Percentiles rank a stretch among this genome's conserved stretches.
phyloP scores from a whole-genome alignment of 2,797 vertebrate genomes.

The Gambusia yucatana region DNA sequence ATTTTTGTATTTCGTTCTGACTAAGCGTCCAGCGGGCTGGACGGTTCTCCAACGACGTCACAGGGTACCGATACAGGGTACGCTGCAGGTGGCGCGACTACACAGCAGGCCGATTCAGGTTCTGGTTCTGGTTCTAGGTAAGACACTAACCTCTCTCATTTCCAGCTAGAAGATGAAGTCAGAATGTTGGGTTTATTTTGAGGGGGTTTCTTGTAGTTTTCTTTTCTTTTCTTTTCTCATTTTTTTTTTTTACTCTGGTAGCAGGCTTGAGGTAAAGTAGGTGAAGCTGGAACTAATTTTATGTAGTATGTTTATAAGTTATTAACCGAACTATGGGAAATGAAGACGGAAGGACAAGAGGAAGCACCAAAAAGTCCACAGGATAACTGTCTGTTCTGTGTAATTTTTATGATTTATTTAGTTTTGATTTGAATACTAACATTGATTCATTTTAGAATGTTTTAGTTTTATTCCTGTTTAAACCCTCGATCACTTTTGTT shows the following conservation, averaged over 20 bases:
- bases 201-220: conserved; percentile 28
- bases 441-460: conserved; percentile 9
- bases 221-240: conserved; percentile 34
- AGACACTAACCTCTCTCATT: conserved; percentile 17
- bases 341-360: conserved; percentile 12
- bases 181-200: conserved; percentile 26
- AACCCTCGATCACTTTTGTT: conserved; percentile 13
- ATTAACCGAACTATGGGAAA: conserved; percentile 18
- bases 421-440: not conserved
- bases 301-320: conserved; percentile 44
- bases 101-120: not conserved
- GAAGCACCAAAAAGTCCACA: conserved; percentile 40
- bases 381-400: conserved; percentile 20
- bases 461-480: conserved; percentile 25
- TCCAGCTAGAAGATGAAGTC: conserved; percentile 11
- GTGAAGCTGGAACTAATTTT: conserved; percentile 23
- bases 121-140: conserved; percentile 29
- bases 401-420: conserved; percentile 19
- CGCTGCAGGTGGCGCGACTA: not conserved
- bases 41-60: conserved; percentile 38
- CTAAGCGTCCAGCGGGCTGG: conserved; percentile 71
- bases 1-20: conserved; percentile 31
- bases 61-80: conserved; percentile 12
- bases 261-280: conserved; percentile 39
- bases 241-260: conserved; percentile 19